These are phyloP conservation scores for Pogonophryne albipinna DNA, from an alignment of 2,797 vertebrate species.

Conservation along the genomic window DNA sequence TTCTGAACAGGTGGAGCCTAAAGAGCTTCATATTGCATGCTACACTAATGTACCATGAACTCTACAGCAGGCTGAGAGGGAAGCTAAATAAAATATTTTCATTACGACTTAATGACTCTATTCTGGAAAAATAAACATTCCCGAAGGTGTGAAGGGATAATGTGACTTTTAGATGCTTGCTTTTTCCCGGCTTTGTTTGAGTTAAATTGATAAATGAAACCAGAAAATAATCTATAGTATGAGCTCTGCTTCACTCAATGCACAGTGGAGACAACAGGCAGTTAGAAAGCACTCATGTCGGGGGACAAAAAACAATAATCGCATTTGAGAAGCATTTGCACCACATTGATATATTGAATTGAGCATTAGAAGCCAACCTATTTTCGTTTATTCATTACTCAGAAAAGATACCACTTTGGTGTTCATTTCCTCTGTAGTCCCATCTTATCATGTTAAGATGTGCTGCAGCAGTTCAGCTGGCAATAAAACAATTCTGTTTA, in stretches of 20 bases:
- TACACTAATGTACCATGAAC: conserved; percentile 39
- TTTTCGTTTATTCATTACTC: conserved; percentile 51
- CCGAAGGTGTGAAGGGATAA: conserved; percentile 35
- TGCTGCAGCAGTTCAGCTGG: conserved; percentile 21
- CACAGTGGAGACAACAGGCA: conserved; percentile 38
- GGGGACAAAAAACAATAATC: conserved; percentile 38
- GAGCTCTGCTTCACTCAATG: conserved; percentile 20
- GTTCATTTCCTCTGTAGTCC: conserved; percentile 49
- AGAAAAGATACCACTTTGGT: conserved; percentile 31
- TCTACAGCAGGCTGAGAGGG: conserved; percentile 23
- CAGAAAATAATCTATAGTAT: conserved; percentile 35
- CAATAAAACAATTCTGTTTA: conserved; percentile 23
- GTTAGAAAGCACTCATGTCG: conserved; percentile 49
- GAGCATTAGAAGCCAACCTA: conserved; percentile 37
- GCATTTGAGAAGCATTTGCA: conserved; percentile 41
- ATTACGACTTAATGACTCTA: conserved; percentile 43
- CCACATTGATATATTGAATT: conserved; percentile 45
- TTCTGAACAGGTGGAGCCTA: conserved; percentile 36
- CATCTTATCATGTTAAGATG: conserved; percentile 31
- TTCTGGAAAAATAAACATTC: conserved; percentile 26
- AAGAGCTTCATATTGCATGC: conserved; percentile 30
- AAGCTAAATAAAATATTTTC: conserved; percentile 44
- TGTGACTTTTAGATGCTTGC: conserved; percentile 20
- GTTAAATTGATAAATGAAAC: conserved; percentile 38
- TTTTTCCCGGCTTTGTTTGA: conserved; percentile 27